A percentile compares a stretch with the other conserved stretches of the same genome.
phyloP scores from a whole-genome alignment of 1,140 invertebrate species.

The Lysiphlebus fabarum region DNA sequence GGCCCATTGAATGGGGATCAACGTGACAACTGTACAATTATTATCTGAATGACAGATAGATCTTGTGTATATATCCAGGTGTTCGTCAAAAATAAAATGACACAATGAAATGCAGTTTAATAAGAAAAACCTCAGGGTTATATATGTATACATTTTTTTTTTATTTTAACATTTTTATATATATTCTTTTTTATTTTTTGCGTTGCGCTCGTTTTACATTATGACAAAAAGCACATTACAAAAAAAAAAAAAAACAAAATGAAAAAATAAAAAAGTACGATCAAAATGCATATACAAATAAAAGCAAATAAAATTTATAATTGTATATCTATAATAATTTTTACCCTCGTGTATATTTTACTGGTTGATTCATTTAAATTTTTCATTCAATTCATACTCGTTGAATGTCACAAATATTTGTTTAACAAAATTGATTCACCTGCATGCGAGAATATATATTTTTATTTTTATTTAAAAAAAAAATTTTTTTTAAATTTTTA shows the following conservation, averaged over 20 bases:
- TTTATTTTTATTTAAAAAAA: neutral
- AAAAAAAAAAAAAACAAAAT: neutral
- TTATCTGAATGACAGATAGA: no score
- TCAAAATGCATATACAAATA: neutral
- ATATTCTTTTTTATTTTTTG: neutral
- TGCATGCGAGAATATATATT: neutral
- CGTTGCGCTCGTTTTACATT: conserved; percentile 20
- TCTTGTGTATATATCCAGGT: conserved; percentile 15
- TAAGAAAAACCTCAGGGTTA: neutral
- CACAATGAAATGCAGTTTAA: conserved; percentile 21
- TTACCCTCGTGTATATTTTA: neutral
- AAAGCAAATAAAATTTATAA: conserved; percentile 11
- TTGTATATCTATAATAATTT: no score
- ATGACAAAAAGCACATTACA: conserved; percentile 19
- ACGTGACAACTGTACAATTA: no score
- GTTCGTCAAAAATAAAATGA: neutral
- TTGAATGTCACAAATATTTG: conserved; percentile 1
- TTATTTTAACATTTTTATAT: neutral
- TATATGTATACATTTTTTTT: neutral
- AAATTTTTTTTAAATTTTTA: neutral
- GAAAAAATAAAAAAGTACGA: neutral
- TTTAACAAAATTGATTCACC: neutral
- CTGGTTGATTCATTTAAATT: conserved; percentile 5
- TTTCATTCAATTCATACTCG: neutral
- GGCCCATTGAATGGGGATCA: no score